Percentiles rank a stretch among this genome's conserved stretches.
Conservation (phyloP, 2,113 vertebrate genomes). For the Epinephelus lanceolatus region DNA sequence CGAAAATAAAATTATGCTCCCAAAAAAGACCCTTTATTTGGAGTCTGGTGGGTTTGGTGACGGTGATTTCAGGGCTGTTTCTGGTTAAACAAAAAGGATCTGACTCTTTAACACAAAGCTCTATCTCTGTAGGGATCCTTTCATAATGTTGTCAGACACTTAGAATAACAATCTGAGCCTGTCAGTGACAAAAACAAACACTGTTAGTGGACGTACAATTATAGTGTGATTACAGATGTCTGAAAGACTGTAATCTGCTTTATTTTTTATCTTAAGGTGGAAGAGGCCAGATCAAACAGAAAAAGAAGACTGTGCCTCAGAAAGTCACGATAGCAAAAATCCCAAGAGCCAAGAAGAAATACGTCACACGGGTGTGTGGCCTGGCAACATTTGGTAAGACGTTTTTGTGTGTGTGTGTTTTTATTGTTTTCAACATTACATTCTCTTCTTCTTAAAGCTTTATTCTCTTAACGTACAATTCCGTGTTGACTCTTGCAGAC, state of each 20-base stretch:
- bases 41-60: too few species aligned
- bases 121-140: too few species aligned
- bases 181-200: too few species aligned
- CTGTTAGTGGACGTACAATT: too few species aligned
- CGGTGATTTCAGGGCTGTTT: too few species aligned
- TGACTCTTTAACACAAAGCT: too few species aligned
- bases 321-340: conserved; percentile 99
- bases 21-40: too few species aligned
- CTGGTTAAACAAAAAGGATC: too few species aligned
- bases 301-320: conserved; percentile 98
- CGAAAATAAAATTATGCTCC: too few species aligned
- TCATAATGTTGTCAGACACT: too few species aligned
- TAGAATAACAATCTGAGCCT: too few species aligned
- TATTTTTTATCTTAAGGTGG: conserved; percentile 85
- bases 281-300: conserved; percentile 98
- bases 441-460: fast-evolving
- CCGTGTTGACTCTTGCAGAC: conserved; percentile 82
- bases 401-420: neutral
- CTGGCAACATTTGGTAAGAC: conserved; percentile 95
- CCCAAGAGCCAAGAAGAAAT: conserved; percentile 99
- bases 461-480: neutral
- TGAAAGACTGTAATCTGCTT: neutral
- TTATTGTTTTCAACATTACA: fast-evolving
- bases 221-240: too few species aligned
- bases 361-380: conserved; percentile 96